Conservation (phyloP, 2,113 vertebrate species). For the Takifugu bimaculatus region DNA sequence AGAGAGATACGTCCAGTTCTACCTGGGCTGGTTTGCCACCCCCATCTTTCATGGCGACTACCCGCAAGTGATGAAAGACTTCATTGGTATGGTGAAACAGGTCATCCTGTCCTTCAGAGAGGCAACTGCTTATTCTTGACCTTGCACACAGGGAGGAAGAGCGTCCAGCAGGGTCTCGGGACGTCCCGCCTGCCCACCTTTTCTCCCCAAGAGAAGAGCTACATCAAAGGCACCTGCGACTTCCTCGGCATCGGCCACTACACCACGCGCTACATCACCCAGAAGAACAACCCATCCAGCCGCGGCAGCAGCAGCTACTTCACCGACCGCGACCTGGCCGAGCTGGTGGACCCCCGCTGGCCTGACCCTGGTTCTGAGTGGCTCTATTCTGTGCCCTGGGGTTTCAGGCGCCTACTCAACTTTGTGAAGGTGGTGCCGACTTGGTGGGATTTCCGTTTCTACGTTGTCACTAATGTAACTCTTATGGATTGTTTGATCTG, state of each 20-base stretch:
- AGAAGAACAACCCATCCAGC: slow-evolving; percentile 74
- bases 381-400: slow-evolving; percentile 89
- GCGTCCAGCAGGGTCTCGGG: slow-evolving; percentile 81
- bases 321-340: slow-evolving; percentile 81
- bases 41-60: slow-evolving; percentile 93
- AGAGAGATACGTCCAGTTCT: slow-evolving; percentile 90
- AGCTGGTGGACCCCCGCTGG: slow-evolving; percentile 88
- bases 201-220: slow-evolving; percentile 86
- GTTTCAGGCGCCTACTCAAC: slow-evolving; percentile 87
- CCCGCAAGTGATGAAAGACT: slow-evolving; percentile 92
- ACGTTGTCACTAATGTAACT: background rate
- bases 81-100: slow-evolving; percentile 73
- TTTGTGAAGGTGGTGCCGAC: slow-evolving; percentile 84
- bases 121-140: background rate
- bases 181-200: slow-evolving; percentile 84
- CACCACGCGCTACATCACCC: slow-evolving; percentile 85
- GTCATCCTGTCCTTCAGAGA: background rate
- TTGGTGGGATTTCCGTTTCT: background rate
- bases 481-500: slow-evolving; percentile 12
- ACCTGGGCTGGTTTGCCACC: slow-evolving; percentile 92
- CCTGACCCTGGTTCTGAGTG: slow-evolving; percentile 83
- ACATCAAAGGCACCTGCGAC: slow-evolving; percentile 88
- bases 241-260: slow-evolving; percentile 92
- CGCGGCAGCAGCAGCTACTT: slow-evolving; percentile 78
- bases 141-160: slow-evolving; percentile 80